A percentile compares a stretch with the other conserved stretches of the same genome.
These are phyloP conservation scores for Drepanosiphum platanoidis DNA, from an alignment of 2,888 invertebrate species.

Conservation along the genomic window DNA sequence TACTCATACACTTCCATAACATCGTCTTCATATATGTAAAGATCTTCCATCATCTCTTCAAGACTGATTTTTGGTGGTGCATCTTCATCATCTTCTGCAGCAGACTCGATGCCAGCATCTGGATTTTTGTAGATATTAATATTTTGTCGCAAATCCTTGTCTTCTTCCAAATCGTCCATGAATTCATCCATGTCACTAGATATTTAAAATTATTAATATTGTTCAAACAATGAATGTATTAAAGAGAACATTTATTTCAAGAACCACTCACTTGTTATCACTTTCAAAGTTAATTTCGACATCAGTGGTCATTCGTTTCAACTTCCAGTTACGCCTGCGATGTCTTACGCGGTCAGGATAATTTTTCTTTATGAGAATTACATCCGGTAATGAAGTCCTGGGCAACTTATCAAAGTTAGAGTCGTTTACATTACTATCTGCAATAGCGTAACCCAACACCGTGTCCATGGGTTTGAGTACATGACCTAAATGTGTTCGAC, in stretches of 20 bases:
- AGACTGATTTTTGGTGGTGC: conserved; percentile 81
- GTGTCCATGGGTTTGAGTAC: conserved; percentile 92
- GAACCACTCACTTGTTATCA: conserved; percentile 51
- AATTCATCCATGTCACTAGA: conserved; percentile 92
- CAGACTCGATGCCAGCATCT: conserved; percentile 69
- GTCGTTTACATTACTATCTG: conserved; percentile 93
- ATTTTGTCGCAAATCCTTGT: conserved; percentile 86
- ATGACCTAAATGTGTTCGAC: conserved; percentile 93
- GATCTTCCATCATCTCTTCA: conserved; percentile 93
- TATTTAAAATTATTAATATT: conserved; percentile 65
- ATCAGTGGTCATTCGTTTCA: conserved; percentile 84
- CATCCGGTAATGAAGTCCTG: conserved; percentile 80
- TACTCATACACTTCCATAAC: conserved; percentile 60
- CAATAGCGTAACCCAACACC: conserved; percentile 91
- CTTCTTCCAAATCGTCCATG: conserved; percentile 96
- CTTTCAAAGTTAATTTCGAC: conserved; percentile 66
- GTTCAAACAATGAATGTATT: conserved; percentile 1
- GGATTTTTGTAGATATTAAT: conserved; percentile 89
- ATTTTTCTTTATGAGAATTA: conserved; percentile 92
- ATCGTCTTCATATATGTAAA: conserved; percentile 76
- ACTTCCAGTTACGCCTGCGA: conserved; percentile 83
- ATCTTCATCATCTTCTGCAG: conserved; percentile 75
- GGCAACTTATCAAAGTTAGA: conserved; percentile 84
- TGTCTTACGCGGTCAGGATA: conserved; percentile 80
- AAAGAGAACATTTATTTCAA: conserved; percentile 41